Conservation (phyloP, 2,888 invertebrate genomes). For the Lycia hirtaria region DNA sequence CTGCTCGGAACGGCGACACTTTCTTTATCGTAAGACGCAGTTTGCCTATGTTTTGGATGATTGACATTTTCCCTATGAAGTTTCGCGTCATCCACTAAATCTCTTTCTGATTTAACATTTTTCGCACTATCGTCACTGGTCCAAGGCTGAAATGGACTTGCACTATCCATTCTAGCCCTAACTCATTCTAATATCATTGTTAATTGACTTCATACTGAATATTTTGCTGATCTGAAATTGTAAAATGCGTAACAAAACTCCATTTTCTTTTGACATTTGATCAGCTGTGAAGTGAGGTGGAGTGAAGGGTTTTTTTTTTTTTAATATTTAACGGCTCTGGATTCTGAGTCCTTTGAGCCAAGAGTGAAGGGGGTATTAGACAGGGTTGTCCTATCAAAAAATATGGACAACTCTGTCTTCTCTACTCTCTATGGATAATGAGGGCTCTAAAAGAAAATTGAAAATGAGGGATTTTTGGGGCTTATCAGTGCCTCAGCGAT, state of each 20-base stretch:
- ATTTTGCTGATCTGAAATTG: conserved; percentile 68
- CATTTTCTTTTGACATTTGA: conserved; percentile 85
- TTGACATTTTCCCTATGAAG: conserved; percentile 85
- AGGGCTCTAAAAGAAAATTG: too few relatives aligned
- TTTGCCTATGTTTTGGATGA: conserved; percentile 86
- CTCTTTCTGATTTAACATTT: conserved; percentile 80
- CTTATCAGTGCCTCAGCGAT: too few relatives aligned
- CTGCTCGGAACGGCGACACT: conserved; percentile 71
- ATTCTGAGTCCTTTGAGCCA: too few relatives aligned
- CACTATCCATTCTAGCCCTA: conserved; percentile 80
- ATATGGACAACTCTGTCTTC: too few relatives aligned
- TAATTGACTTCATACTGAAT: conserved; percentile 75
- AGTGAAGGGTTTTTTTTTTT: conserved; percentile 18
- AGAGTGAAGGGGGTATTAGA: too few relatives aligned
- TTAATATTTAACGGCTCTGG: too few relatives aligned
- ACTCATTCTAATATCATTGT: conserved; percentile 60
- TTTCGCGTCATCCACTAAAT: conserved; percentile 84
- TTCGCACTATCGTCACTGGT: conserved; percentile 77
- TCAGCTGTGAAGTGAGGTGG: conserved; percentile 82
- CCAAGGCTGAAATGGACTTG: conserved; percentile 84
- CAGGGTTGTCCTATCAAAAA: neutral
- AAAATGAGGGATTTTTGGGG: too few relatives aligned
- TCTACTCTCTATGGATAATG: too few relatives aligned
- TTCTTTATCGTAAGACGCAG: conserved; percentile 85
- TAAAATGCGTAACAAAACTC: conserved; percentile 84